Evolutionary conservation across 2,113 vertebrate genomes (phyloP).

Genomic region (Solea senegalensis): DNA sequence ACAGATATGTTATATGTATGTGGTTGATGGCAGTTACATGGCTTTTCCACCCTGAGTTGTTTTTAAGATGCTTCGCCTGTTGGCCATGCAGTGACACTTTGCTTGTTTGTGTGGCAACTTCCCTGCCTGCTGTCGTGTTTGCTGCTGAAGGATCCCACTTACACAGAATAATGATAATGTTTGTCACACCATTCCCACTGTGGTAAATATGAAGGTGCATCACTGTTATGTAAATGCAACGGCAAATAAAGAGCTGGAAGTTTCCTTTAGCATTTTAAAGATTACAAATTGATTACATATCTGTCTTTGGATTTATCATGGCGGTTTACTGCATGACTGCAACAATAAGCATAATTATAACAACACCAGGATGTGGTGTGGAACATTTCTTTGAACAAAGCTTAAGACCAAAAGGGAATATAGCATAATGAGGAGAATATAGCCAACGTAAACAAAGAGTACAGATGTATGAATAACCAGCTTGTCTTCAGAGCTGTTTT

Average conservation of each 20-base stretch:
- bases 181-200: slow-evolving; percentile 16
- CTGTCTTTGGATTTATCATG: slow-evolving; percentile 4
- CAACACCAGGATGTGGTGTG: neutral
- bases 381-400: neutral
- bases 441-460: neutral
- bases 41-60: slow-evolving; percentile 8
- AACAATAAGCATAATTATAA: slow-evolving; percentile 12
- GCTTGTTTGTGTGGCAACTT: slow-evolving; percentile 33
- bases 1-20: slow-evolving; percentile 32
- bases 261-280: slow-evolving; percentile 2
- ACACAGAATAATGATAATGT: slow-evolving; percentile 37
- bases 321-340: slow-evolving; percentile 1
- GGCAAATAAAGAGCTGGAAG: neutral
- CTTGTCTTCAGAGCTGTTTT: neutral
- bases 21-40: slow-evolving; percentile 9
- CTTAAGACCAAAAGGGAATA: neutral
- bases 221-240: slow-evolving; percentile 41
- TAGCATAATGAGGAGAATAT: neutral
- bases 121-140: slow-evolving; percentile 6
- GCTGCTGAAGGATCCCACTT: slow-evolving; percentile 16
- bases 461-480: neutral
- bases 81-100: slow-evolving; percentile 25
- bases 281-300: slow-evolving; percentile 13
- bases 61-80: slow-evolving; percentile 20
- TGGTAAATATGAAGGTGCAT: slow-evolving; percentile 36